Evolutionary conservation across 2,888 invertebrate species (phyloP).

Genomic region (Rhopalosiphum nymphaeae): DNA sequence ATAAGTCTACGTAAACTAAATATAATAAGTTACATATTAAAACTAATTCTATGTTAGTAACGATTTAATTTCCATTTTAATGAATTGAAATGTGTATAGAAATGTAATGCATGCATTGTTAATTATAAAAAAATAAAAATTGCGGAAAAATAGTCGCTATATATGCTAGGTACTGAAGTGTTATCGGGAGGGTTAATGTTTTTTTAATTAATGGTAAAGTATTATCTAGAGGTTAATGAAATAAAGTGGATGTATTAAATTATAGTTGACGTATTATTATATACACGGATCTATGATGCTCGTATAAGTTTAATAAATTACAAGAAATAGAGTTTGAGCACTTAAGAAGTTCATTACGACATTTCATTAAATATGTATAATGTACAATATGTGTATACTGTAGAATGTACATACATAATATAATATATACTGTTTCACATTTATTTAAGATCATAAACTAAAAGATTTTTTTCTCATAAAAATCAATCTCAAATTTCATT

Average conservation of each 20-base stretch:
- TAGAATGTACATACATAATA: neutral
- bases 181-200: slow-evolving; percentile 15
- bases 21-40: neutral
- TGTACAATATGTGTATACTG: neutral
- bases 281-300: neutral
- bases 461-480: neutral
- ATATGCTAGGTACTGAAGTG: neutral
- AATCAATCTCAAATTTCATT: neutral
- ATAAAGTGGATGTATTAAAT: slow-evolving; percentile 10
- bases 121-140: slow-evolving; percentile 1
- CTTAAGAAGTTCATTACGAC: slow-evolving; percentile 39
- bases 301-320: slow-evolving; percentile 39
- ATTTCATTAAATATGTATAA: neutral
- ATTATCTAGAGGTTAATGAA: slow-evolving; percentile 1
- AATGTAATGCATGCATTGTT: slow-evolving; percentile 13
- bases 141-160: neutral
- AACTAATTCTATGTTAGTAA: neutral
- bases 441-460: slow-evolving; percentile 10
- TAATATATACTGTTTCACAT: neutral
- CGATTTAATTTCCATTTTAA: slow-evolving; percentile 39
- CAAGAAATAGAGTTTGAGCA: slow-evolving; percentile 16
- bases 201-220: slow-evolving; percentile 26
- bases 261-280: slow-evolving; percentile 37
- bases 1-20: slow-evolving; percentile 28
- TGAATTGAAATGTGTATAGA: neutral